Evolutionary conservation across 2,888 invertebrate genomes (phyloP).

Genomic region (Sceliomorpha sp.): DNA sequence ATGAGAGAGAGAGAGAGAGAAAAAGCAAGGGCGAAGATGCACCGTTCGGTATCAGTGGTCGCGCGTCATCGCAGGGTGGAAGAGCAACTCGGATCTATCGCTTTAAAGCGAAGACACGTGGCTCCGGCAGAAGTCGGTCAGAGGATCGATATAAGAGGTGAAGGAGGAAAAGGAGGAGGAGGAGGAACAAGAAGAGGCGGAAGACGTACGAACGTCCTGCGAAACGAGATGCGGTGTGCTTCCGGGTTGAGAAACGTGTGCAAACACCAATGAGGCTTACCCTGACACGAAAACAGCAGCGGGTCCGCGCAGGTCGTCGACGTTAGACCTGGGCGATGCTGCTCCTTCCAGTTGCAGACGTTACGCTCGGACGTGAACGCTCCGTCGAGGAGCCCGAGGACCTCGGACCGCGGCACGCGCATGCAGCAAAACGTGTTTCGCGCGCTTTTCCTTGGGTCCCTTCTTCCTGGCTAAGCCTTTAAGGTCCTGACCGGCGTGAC

Average conservation of each 20-base stretch:
- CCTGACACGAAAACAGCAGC: constrained; percentile 22
- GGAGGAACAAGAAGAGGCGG: too few relatives aligned
- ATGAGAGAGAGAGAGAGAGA: too few relatives aligned
- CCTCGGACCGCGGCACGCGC: constrained; percentile 71
- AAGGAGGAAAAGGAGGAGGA: constrained; percentile 6
- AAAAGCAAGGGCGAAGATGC: too few relatives aligned
- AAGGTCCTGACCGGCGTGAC: constrained; percentile 2
- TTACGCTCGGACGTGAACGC: constrained; percentile 63
- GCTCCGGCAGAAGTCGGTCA: constrained; percentile 38
- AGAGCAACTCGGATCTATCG: constrained; percentile 52
- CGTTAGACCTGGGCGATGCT: constrained; percentile 58
- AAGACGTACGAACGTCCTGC: too few relatives aligned
- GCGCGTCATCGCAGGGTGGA: too few relatives aligned
- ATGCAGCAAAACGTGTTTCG: constrained; percentile 65
- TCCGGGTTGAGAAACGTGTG: constrained; percentile 8
- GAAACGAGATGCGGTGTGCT: not conserved
- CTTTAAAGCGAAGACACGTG: constrained; percentile 55
- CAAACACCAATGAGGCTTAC: constrained; percentile 38
- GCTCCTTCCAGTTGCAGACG: constrained; percentile 65
- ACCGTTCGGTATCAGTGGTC: too few relatives aligned
- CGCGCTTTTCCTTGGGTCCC: constrained; percentile 2
- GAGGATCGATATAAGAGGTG: constrained; percentile 23
- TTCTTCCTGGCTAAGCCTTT: too few relatives aligned
- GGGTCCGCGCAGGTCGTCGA: constrained; percentile 48
- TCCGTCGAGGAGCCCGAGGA: constrained; percentile 69